Evolutionary conservation across 1,140 invertebrate species (phyloP), one percentile per base, ranked within the genome.

Genomic region (Ectropis grisescens): DNA sequence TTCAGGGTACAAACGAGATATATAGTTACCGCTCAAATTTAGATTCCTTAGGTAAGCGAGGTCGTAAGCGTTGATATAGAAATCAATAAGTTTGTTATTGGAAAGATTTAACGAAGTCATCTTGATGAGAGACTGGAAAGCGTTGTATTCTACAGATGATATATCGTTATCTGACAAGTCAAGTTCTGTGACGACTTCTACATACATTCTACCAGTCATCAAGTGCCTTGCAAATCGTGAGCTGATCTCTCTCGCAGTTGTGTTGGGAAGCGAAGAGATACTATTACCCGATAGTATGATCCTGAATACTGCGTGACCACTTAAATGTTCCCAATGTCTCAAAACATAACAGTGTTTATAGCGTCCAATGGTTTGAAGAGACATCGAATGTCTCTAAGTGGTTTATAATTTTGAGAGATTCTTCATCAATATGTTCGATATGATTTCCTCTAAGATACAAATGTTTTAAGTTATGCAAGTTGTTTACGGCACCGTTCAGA

Each of bases 351-450:
- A 0, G 68, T 44, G 11, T 57, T 48, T 11, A 76, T 36, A 22
- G 46, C 41, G 22, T 69, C 44, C 7, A 80, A 31, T 64, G 29
- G 35, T 80, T 80, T 25, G 41, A 33, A 14, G 75, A 74, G 19
- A 78, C 45, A 34, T 80, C 75, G 13, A 80, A 68, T 1, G 62
- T 78, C 46, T 69, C 57, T 9, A 80, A 55, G 46, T 80, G 61
- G 12, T 56, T 45, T 25, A 76, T 67, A 5, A 61, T 65, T 52
- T 67, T 61, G 1, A 78, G 45, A 1, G 68, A 71, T 27, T 58
- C 43, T 1, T 48, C 50, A 27, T 74, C 57, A 5, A 80, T 55
- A 23, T 64, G 55, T 13, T 60, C 27, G 31, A 80, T 66, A 6
- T 72, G 13, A 38, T 80, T 80, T 3, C 51, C 40, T 37, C 40